Evolutionary conservation across 2,797 vertebrate species (phyloP).

Genomic region (Tenualosa ilisha): DNA sequence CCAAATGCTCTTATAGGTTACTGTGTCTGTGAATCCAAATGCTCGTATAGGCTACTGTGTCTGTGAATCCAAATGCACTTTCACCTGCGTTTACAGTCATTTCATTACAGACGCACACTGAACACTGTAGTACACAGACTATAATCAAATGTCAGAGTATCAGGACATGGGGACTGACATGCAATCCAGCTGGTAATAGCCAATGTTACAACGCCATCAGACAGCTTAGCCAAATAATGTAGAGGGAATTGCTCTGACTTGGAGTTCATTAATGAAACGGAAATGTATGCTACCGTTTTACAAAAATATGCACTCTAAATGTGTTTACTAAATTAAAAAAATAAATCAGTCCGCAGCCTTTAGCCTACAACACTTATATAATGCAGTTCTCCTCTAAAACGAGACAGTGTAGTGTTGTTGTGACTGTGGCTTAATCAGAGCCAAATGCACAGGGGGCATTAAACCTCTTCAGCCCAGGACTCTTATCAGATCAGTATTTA

Average conservation of each 20-base stretch:
- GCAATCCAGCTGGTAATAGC: too few relatives aligned
- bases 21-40: too few relatives aligned
- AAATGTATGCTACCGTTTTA: neutral
- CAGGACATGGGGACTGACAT: too few relatives aligned
- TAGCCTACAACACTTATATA: neutral
- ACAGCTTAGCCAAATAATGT: too few relatives aligned
- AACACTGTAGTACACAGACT: too few relatives aligned
- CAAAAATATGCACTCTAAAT: neutral
- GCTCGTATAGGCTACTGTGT: too few relatives aligned
- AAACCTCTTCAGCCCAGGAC: constrained; percentile 47
- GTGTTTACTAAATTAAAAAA: neutral
- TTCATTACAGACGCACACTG: too few relatives aligned
- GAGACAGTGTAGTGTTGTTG: neutral
- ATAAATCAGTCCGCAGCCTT: neutral
- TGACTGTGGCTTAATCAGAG: constrained; percentile 16
- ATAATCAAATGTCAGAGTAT: too few relatives aligned
- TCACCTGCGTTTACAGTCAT: too few relatives aligned
- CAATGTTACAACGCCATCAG: too few relatives aligned
- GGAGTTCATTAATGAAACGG: neutral
- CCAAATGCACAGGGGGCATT: constrained; percentile 28
- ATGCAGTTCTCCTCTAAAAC: neutral
- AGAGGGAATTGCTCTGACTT: neutral
- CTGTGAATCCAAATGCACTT: too few relatives aligned
- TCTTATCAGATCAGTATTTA: constrained; percentile 65
- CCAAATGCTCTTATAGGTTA: too few relatives aligned